Evolutionary conservation across 2,888 invertebrate genomes (phyloP), one percentile per base, ranked within the genome.

Genomic region (Aleiodes alternator): DNA sequence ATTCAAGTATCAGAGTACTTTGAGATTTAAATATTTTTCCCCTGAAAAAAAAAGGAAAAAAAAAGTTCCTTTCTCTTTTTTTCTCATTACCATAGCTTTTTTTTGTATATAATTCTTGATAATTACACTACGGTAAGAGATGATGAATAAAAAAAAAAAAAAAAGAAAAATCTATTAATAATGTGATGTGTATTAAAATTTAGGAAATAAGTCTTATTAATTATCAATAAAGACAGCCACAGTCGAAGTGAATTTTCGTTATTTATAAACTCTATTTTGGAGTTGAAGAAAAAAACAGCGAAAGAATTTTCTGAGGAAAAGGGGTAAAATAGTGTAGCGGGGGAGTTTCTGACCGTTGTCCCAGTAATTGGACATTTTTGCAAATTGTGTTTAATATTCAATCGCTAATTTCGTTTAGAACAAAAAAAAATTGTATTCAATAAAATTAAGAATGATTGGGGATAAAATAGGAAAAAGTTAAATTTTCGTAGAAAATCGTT

Each of bases 71-170:
- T 43, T 34, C 34, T 34, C 34, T 48, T 56, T 51, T 48, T 56
- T 51, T 51, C 55, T 43, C 72, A 48, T 76, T 73, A 76, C 76
- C 78, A 84, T 85, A 86, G 88, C 86, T 89, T 89, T 43, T 23
- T 43, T 89, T 88, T 89, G 89, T 88, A 89, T 88, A 89, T 89
- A 80, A 88, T 88, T 87, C 86, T 84, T 84, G 82, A 85, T 80
- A 82, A 81, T 83, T 84, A 84, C 84, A 83, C 78, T 81, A 82
- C 82, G 77, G 75, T 80, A 82, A 82, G 81, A 76, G 81, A 76
- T 79, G 81, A 78, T 82, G 82, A 79, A 82, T 79, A 81, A 78
- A 82, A 80, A 76, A 70, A 61, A 66, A 80, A 83, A 56, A 23
- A 23, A 1, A 23, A 23, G 23, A 23, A 23, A 23, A 23, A 23